These are phyloP conservation scores for Pipistrellus nathusii DNA, from an alignment of 2,797 vertebrate genomes.

Conservation along the genomic window DNA sequence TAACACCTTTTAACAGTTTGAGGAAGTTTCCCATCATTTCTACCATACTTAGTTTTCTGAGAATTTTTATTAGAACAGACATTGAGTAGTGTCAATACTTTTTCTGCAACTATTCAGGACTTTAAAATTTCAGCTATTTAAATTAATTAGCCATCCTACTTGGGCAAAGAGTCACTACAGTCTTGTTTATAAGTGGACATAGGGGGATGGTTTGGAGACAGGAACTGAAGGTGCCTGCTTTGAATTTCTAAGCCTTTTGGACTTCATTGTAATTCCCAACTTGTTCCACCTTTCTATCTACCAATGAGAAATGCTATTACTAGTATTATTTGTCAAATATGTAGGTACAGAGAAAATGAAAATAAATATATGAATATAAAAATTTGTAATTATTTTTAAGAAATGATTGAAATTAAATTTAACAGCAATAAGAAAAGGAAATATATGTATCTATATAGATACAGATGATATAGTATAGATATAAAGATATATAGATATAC, in stretches of 20 bases:
- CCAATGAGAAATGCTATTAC: neutral
- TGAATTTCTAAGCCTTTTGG: neutral
- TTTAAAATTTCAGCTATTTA: neutral
- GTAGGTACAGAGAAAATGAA: neutral
- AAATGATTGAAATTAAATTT: neutral
- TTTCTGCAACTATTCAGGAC: neutral
- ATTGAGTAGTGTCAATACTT: neutral
- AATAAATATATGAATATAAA: neutral
- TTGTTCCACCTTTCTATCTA: neutral
- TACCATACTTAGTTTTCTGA: neutral
- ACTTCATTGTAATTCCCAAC: neutral
- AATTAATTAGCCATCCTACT: neutral
- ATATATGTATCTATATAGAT: neutral
- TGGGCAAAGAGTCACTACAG: neutral
- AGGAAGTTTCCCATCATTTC: neutral
- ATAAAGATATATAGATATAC: neutral
- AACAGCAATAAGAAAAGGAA: neutral
- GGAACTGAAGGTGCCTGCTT: neutral
- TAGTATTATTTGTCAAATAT: neutral
- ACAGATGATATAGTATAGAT: neutral
- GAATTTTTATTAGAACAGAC: neutral
- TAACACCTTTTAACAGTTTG: neutral
- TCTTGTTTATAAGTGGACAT: neutral
- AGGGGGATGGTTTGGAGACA: neutral
- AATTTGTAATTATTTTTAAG: neutral